Evolutionary conservation across 2,888 invertebrate genomes (phyloP), one percentile per base, ranked within the genome.

Genomic region (Ischnus inquisitorius): DNA sequence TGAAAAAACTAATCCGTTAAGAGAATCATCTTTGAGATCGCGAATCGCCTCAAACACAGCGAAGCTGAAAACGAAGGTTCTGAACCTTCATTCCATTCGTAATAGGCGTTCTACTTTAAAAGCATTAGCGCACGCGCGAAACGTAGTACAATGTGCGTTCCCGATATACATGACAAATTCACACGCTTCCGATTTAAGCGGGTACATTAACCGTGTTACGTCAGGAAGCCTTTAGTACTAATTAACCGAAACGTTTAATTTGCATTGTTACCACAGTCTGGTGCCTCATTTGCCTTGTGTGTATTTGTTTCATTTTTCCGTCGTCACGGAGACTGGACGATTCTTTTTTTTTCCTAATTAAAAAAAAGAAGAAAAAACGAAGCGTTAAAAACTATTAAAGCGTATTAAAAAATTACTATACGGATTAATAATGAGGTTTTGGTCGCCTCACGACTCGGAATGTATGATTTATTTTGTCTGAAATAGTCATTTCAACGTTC

Each of bases 71-170:
- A 69, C 39, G 22, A 12, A 34, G 51, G 3, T 51, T 10, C 3
- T 2, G 10, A 6, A 46, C 34, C n/a, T 57, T 14, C 43, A 14
- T 57, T 54, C 46, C 16, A 34, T 16, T 25, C 65, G 41, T n/a
- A 48, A 34, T 54, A 25, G 12, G 51, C 43, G 76, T 54, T 77
- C 68, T 12, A 6, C 46, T 77, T 77, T 77, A 77, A 68, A 39
- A 51, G 8, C 43, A 43, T 65, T 14, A 8, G 10, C 25, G 41
- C 22, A 34, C 43, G 4, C 41, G 28, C 67, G 28, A 68, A 14
- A 16, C 60, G 19, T 19, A 43, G 39, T 57, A 14, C 28, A 16
- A 76, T n/a, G 67, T 12, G 25, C 25, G 25, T 43, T 65, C 16
- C 25, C 41, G 41, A 25, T 28, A 25, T 28, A 68, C 19, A 12